phyloP scores from a whole-genome alignment of 1,140 invertebrate species.

The Ceratina calcarata region DNA sequence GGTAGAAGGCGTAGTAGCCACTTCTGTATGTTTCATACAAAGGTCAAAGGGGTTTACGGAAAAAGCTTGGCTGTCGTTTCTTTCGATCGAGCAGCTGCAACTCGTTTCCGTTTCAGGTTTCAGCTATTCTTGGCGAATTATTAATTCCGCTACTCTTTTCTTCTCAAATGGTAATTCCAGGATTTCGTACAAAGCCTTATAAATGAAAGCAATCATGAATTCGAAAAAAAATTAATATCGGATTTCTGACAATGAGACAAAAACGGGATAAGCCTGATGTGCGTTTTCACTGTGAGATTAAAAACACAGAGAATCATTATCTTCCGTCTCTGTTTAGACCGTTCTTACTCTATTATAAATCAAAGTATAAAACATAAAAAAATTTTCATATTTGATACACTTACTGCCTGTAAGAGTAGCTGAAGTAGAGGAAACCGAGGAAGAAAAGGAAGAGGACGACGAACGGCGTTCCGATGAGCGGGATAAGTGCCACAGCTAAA shows the following conservation, averaged over 20 bases:
- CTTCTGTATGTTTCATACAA: not conserved
- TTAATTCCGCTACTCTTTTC: not conserved
- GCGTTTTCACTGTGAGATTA: too few species aligned
- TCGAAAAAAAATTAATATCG: too few species aligned
- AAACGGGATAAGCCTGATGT: too few species aligned
- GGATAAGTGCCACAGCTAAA: conserved; percentile 49
- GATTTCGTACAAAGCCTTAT: too few species aligned
- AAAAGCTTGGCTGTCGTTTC: conserved; percentile 16
- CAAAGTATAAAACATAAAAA: not conserved
- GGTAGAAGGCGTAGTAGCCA: not conserved
- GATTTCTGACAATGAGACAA: too few species aligned
- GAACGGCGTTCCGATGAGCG: conserved; percentile 63
- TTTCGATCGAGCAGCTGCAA: not conserved
- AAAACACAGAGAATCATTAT: too few species aligned
- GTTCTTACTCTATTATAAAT: too few species aligned
- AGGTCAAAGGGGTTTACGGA: not conserved
- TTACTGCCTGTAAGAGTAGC: conserved; percentile 72
- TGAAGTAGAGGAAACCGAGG: conserved; percentile 59
- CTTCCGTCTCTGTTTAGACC: too few species aligned
- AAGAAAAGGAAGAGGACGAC: conserved; percentile 62
- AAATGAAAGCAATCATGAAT: too few species aligned
- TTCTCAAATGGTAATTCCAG: too few species aligned
- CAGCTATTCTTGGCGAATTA: not conserved
- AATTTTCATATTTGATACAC: conserved; percentile 52
- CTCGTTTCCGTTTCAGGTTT: not conserved